Evolutionary conservation across 2,797 vertebrate genomes (phyloP).

Genomic region (Micromesistius poutassou): DNA sequence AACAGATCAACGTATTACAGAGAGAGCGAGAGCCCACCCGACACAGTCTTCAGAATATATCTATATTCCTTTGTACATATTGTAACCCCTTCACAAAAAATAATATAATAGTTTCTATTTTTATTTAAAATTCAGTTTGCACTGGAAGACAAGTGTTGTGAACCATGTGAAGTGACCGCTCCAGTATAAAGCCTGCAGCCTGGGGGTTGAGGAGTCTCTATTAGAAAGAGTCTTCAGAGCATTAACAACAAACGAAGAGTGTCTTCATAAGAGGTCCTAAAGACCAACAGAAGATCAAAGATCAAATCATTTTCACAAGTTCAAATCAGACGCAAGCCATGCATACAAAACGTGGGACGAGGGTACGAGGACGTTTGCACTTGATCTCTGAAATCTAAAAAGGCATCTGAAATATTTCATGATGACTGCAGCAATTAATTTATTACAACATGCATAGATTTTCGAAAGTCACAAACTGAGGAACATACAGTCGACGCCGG

Average conservation of each 20-base stretch:
- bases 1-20: background rate
- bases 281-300: background rate
- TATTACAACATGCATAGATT: constrained; percentile 77
- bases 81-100: background rate
- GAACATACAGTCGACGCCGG: constrained; percentile 34
- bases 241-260: background rate
- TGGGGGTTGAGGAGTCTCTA: background rate
- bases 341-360: constrained; percentile 60
- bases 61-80: constrained; percentile 2
- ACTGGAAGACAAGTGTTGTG: background rate
- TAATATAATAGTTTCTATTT: background rate
- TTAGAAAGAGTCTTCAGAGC: constrained; percentile 5
- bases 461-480: constrained; percentile 62
- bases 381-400: constrained; percentile 33
- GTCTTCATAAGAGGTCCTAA: background rate
- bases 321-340: constrained; percentile 53
- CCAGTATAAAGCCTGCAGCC: background rate
- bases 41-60: background rate
- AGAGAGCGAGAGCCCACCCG: background rate
- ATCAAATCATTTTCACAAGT: constrained; percentile 18
- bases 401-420: constrained; percentile 36
- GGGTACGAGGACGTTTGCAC: constrained; percentile 40
- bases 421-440: constrained; percentile 52
- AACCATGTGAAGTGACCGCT: background rate
- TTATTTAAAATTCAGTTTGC: background rate